Percentiles rank a stretch among this genome's conserved stretches.
Conservation (phyloP, 1,140 invertebrate species). For the Acromyrmex heyeri region DNA sequence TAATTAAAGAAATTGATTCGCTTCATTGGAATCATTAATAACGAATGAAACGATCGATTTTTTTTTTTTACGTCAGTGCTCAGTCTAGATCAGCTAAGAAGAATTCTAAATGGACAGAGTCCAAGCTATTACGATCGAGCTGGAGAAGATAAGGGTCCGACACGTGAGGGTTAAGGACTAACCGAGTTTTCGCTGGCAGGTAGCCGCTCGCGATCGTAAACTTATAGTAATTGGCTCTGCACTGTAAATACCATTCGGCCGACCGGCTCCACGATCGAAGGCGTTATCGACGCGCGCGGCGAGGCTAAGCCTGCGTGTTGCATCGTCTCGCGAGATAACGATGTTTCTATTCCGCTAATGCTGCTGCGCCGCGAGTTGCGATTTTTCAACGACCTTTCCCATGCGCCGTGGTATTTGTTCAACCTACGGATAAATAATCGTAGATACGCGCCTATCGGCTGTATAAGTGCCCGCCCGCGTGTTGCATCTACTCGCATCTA, state of each 20-base stretch:
- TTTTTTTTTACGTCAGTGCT: background rate
- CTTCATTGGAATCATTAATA: background rate
- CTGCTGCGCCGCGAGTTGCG: slow-evolving; percentile 50
- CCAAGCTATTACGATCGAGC: background rate
- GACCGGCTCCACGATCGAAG: slow-evolving; percentile 21
- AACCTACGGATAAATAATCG: slow-evolving; percentile 68
- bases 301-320: slow-evolving; percentile 29
- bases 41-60: background rate
- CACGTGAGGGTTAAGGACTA: slow-evolving; percentile 33
- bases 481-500: slow-evolving; percentile 26
- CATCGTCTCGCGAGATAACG: slow-evolving; percentile 54
- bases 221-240: slow-evolving; percentile 45
- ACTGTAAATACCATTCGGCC: slow-evolving; percentile 44
- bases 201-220: slow-evolving; percentile 39
- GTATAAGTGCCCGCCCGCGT: slow-evolving; percentile 18
- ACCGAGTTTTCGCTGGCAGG: slow-evolving; percentile 40
- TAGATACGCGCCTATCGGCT: slow-evolving; percentile 32
- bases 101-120: slow-evolving; percentile 1
- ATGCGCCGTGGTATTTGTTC: slow-evolving; percentile 71
- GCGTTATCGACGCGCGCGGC: slow-evolving; percentile 57
- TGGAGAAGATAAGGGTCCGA: background rate
- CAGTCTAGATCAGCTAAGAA: background rate
- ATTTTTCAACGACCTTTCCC: slow-evolving; percentile 82
- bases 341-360: slow-evolving; percentile 70
- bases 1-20: background rate